Evolutionary conservation across 2,888 invertebrate genomes (phyloP).

Genomic region (Cephus rjabovi): DNA sequence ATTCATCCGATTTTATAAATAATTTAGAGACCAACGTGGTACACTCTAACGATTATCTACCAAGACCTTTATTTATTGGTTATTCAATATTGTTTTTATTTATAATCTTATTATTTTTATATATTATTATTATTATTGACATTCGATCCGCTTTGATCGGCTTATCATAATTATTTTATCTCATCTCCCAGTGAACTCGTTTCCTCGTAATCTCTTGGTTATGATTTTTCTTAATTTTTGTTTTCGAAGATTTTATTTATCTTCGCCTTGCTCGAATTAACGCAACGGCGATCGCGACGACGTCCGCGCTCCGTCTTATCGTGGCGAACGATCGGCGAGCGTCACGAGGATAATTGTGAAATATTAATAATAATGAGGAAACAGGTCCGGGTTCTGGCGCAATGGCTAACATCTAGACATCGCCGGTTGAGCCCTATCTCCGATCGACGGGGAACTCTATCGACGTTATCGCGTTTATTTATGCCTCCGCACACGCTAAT

Average conservation of each 20-base stretch:
- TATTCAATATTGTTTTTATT: background rate
- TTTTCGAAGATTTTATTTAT: background rate
- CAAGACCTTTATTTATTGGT: background rate
- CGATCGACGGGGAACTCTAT: constrained; percentile 30
- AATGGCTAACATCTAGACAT: constrained; percentile 39
- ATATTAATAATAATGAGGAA: constrained; percentile 57
- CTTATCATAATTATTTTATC: background rate
- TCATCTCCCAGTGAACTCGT: background rate
- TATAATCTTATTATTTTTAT: background rate
- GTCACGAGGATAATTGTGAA: constrained; percentile 48
- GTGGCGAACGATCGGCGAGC: background rate
- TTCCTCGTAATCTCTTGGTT: background rate
- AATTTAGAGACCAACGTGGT: too few relatives aligned
- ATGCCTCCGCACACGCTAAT: constrained; percentile 50
- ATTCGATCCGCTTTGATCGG: background rate
- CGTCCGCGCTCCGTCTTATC: background rate
- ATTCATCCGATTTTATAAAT: too few relatives aligned
- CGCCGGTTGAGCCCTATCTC: constrained; percentile 27
- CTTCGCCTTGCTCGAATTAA: background rate
- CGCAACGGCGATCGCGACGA: background rate
- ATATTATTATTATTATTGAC: background rate
- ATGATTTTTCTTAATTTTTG: background rate
- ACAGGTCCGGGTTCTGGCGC: constrained; percentile 40
- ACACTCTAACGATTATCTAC: background rate
- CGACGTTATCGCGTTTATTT: constrained; percentile 51